Percentiles rank a stretch among this genome's conserved stretches.
phyloP scores from a whole-genome alignment of 2,113 vertebrate species.

The Anolis sagrei region DNA sequence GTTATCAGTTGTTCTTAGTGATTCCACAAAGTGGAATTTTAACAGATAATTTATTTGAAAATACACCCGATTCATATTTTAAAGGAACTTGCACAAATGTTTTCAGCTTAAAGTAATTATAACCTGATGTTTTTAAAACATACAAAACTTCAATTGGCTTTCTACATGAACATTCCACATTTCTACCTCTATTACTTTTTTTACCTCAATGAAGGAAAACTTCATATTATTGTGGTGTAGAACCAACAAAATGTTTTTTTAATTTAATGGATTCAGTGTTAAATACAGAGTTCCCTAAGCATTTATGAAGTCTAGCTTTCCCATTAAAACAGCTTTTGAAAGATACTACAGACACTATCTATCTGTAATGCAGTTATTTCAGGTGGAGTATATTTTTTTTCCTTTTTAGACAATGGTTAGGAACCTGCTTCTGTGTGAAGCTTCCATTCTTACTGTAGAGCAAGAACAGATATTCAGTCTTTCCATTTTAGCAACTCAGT shows the following conservation, averaged over 20 bases:
- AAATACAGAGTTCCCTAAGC: neutral
- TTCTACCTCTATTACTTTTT: too few species aligned
- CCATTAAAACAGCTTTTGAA: rapidly evolving
- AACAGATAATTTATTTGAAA: too few species aligned
- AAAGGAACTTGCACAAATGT: too few species aligned
- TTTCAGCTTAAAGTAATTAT: neutral
- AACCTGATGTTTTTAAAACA: neutral
- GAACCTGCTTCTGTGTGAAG: neutral
- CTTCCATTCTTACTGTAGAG: neutral
- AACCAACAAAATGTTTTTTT: neutral
- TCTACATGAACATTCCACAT: neutral
- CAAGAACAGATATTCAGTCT: neutral
- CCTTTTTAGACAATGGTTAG: neutral
- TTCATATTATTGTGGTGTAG: neutral
- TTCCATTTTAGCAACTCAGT: neutral
- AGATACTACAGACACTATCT: neutral
- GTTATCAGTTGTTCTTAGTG: too few species aligned
- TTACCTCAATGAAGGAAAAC: neutral
- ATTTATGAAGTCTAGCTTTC: neutral
- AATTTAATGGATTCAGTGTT: neutral
- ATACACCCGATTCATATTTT: too few species aligned
- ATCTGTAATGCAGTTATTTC: constrained; percentile 7
- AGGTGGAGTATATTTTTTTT: neutral
- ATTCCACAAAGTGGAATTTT: neutral
- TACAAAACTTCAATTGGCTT: too few species aligned